Base-by-base conservation (phyloP, 2,797 vertebrate species). In the Intellagama lesueurii region DNA sequence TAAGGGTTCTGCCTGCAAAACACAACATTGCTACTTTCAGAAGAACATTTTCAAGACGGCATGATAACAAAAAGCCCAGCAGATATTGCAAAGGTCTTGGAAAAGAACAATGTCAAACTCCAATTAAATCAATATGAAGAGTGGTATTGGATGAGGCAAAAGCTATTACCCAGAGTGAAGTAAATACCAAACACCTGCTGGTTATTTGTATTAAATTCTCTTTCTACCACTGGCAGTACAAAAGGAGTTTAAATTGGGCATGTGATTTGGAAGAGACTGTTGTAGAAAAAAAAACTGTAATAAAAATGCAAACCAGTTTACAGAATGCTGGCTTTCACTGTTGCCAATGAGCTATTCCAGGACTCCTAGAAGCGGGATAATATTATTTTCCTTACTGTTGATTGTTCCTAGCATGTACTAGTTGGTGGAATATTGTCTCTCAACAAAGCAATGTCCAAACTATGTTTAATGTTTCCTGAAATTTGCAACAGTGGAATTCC, bases 101-200 rank as follows among this genome's bases (percentile, higher is more conserved):
- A 78, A 11, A 4, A 76, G 81, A 83, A 70, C 44, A 28, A 66
- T 86, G 72, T 69, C 60, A 85, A 22, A 49, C 81, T 87, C 90
- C 80, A 83, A 7, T 91, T 87, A 81, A 24, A 24, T 11, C 66
- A 30, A 82, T 26, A 1, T 85, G 35, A 83, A 90, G 83, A 30
- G 52, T 19, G 49, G 85, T 56, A 86, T 70, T 68, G 90, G 77
- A 68, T 1, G 30, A 69, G 82, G 68, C 82, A 22, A 40, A 49
- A 24, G 6, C 44, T 28, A 70, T 47, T 73, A 30, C 22, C 32
- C 66, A 60, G 14, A 44, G 49, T 47, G 35, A 28, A 72, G 35
- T 81, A 89, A 89, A 89, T 73, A 81, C 60, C 52, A 85, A 89
- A 40, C 68, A 22, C 69, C 35, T 73, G 77, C 88, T 80, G 68